Base-by-base conservation (phyloP, 2,113 vertebrate species). In the Charina bottae region DNA sequence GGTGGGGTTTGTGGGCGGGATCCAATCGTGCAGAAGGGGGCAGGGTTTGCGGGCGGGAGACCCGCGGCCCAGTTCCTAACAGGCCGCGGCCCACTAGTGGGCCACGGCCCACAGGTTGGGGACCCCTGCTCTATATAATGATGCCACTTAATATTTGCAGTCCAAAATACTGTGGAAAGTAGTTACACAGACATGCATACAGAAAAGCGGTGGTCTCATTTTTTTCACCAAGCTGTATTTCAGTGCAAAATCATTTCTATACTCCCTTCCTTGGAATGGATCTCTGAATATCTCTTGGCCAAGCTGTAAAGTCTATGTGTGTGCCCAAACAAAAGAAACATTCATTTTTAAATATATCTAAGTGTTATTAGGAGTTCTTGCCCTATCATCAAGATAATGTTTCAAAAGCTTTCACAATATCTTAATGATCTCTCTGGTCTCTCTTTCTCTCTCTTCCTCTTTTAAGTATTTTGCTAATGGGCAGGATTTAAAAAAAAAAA, bases 381-480 rank as follows among this genome's bases (percentile, higher is more conserved):
- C 4, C 26, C 62, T 78, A 64, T 56, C 37, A 37, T 0, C 91
- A 90, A 93, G 83, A 72, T 92, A 89, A 21, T 11, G 92, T n/a
- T 93, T 88, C 83, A 89, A 83, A 90, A 94, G 49, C 53, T 87
- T 88, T 84, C 83, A 83, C 83, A 88, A 54, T 87, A 83, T 88
- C 59, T 42, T 87, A 92, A 89, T 83, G 68, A 87, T 93, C 87
- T 53, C 42, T 72, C 62, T 92, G 72, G 17, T 78, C 33, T 46
- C 72, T 60, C 12, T 9, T 72, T 93, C 37, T 85, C 56, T 64
- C 46, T 33, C 56, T 84, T 46, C 19, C 55, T 90, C 83, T 92
- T 53, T 68, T 53, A 84, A 89, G 33, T 87, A 88, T 84, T 93
- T 92, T 89, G 85, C 93, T 95, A 87, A 93, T 93, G 96, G 94